Conservation (phyloP, 2,797 vertebrate genomes). For the Cetoscarus ocellatus region DNA sequence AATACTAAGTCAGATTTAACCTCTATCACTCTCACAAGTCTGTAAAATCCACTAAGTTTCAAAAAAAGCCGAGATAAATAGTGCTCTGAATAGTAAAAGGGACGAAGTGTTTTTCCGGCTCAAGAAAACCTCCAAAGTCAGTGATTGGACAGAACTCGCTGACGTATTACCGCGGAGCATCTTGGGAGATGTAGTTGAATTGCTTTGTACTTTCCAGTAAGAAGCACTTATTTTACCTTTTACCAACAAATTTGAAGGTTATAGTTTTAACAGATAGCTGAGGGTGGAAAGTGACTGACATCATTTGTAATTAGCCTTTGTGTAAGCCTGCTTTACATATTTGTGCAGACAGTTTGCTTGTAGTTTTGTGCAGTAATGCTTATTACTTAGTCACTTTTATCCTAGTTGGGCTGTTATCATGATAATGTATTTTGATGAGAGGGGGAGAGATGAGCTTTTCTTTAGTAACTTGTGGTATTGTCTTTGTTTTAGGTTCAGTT, state of each 20-base stretch:
- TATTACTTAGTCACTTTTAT: too few relatives aligned
- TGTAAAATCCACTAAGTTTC: neutral
- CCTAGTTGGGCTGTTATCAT: too few relatives aligned
- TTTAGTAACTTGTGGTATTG: too few relatives aligned
- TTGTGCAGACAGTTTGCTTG: too few relatives aligned
- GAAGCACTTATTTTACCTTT: neutral
- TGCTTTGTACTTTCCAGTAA: fast-evolving
- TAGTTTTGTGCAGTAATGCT: too few relatives aligned
- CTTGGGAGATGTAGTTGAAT: conserved; percentile 58
- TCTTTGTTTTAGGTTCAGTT: too few relatives aligned
- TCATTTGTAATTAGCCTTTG: too few relatives aligned
- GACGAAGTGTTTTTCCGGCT: conserved; percentile 26
- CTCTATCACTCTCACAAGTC: neutral
- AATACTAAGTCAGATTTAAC: neutral
- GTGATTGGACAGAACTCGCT: conserved; percentile 58
- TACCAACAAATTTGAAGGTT: neutral
- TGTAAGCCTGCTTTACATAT: too few relatives aligned
- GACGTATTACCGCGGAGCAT: conserved; percentile 13
- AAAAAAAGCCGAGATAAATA: neutral
- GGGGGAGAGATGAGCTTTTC: too few relatives aligned
- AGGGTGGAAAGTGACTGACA: too few relatives aligned
- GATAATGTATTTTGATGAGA: too few relatives aligned
- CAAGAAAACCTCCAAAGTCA: conserved; percentile 47
- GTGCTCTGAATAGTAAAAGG: neutral
- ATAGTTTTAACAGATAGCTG: too few relatives aligned